phyloP scores from a whole-genome alignment of 2,113 vertebrate species.

The Camarhynchus parvulus region DNA sequence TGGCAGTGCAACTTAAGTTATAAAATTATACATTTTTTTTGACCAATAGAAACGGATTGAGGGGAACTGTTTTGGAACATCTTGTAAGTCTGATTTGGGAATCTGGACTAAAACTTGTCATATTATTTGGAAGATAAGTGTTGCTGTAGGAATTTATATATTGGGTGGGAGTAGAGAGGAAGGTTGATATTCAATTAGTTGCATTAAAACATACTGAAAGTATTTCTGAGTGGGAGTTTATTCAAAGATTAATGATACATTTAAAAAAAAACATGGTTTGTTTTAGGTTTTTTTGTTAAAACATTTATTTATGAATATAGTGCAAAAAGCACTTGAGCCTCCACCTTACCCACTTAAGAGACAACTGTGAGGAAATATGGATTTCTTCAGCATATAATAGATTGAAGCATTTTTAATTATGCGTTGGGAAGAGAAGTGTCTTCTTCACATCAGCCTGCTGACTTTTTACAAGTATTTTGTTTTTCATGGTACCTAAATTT shows the following conservation, averaged over 20 bases:
- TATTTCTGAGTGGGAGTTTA: not conserved
- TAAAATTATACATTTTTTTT: not conserved
- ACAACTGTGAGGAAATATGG: not conserved
- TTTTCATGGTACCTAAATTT: not conserved
- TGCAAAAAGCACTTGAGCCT: not conserved
- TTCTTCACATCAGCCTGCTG: not conserved
- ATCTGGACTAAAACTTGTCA: not conserved
- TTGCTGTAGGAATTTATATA: not conserved
- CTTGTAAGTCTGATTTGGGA: not conserved
- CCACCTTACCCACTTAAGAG: not conserved
- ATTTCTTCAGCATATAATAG: not conserved
- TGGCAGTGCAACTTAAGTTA: not conserved
- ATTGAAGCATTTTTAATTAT: not conserved
- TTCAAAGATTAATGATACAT: not conserved
- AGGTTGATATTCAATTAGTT: not conserved
- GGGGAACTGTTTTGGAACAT: not conserved
- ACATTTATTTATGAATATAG: not conserved
- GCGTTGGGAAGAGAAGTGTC: not conserved
- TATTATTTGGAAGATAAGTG: not conserved
- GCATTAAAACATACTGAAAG: not conserved
- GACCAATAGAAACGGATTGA: not conserved
- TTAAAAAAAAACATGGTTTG: not conserved
- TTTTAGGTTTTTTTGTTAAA: not conserved
- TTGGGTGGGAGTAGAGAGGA: accelerated
- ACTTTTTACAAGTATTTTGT: not conserved